Percentiles rank a stretch among this genome's conserved stretches.
These are phyloP conservation scores for Disparrhopalites patrizii DNA, from an alignment of 2,888 invertebrate species.

Conservation along the genomic window DNA sequence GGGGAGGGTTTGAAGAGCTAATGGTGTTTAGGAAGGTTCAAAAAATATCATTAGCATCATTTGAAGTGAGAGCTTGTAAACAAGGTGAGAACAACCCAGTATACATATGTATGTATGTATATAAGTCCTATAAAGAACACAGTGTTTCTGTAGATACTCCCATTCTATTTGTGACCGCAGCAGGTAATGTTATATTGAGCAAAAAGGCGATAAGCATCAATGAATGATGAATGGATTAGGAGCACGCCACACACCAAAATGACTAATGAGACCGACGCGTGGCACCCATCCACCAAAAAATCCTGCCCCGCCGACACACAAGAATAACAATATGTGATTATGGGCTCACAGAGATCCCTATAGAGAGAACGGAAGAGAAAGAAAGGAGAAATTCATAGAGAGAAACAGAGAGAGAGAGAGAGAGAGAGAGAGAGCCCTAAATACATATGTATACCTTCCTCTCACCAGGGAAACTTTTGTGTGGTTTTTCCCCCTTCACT, in stretches of 20 bases:
- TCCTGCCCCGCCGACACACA: no score
- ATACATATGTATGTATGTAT: no score
- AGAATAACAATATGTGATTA: conserved; percentile 22
- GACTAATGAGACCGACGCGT: conserved; percentile 33
- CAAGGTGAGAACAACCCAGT: no score
- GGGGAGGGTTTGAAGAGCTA: no score
- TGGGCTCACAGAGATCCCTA: background rate
- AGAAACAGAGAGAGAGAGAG: background rate
- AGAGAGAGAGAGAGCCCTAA: background rate
- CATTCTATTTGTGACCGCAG: background rate
- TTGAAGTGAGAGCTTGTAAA: no score
- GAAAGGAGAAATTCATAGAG: background rate
- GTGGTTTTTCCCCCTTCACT: no score
- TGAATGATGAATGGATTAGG: conserved; percentile 21
- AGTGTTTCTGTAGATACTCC: no score
- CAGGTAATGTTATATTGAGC: no score
- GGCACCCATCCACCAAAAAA: conserved; percentile 23
- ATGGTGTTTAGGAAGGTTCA: no score
- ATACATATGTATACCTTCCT: background rate
- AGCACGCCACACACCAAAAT: conserved; percentile 27
- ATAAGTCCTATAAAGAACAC: no score
- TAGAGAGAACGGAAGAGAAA: background rate
- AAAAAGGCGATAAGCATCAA: conserved; percentile 18
- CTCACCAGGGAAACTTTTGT: no score
- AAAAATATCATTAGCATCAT: no score